Conservation (phyloP, 1,140 invertebrate genomes). For the Cataglyphis hispanica region DNA sequence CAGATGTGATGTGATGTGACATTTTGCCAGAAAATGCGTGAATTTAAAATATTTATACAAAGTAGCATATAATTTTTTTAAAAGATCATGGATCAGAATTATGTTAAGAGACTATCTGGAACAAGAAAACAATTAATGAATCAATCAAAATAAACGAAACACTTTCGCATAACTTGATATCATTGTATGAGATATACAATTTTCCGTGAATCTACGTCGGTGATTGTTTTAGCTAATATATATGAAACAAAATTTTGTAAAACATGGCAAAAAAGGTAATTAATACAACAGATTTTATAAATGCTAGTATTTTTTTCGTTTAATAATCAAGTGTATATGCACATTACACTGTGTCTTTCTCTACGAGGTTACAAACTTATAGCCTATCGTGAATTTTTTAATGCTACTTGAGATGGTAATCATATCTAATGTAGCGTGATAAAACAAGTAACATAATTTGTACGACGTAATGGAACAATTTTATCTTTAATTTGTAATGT, state of each 20-base stretch:
- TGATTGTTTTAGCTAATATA: background rate
- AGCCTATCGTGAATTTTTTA: constrained; percentile 36
- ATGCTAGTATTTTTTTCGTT: background rate
- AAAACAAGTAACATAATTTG: background rate
- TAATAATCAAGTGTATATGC: constrained; percentile 6
- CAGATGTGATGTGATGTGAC: too few relatives aligned
- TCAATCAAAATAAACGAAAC: background rate
- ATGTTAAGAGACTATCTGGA: background rate
- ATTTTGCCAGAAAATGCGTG: background rate
- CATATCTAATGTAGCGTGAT: background rate
- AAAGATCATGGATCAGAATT: background rate
- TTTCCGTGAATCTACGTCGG: background rate
- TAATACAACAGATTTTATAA: background rate
- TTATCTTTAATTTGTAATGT: background rate
- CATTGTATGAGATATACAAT: background rate
- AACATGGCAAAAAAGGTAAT: constrained; percentile 54
- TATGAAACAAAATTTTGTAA: background rate
- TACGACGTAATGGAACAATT: background rate
- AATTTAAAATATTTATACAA: background rate
- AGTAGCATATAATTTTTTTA: background rate
- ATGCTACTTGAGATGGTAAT: constrained; percentile 13
- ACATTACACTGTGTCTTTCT: background rate
- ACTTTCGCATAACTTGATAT: background rate
- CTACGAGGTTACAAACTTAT: background rate
- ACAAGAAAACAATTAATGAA: constrained; percentile 5